Conservation (phyloP, 2,113 vertebrate species). For the Jacana jacana region DNA sequence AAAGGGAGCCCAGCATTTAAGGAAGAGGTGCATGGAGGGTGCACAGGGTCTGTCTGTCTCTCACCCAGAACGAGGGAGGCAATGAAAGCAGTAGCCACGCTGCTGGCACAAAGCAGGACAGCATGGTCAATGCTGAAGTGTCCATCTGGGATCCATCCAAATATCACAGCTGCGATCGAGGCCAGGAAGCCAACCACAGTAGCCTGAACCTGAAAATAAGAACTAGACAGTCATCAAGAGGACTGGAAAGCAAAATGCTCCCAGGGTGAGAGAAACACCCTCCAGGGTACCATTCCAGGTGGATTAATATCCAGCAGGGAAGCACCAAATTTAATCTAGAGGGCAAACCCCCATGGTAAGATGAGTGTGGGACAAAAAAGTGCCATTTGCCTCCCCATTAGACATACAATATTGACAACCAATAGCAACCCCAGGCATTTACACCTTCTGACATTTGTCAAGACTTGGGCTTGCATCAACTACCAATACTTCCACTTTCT, state of each 20-base stretch:
- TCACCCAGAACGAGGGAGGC: constrained; percentile 93
- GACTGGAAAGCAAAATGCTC: background rate
- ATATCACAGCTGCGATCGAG: constrained; percentile 93
- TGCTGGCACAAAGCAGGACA: constrained; percentile 94
- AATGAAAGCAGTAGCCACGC: constrained; percentile 95
- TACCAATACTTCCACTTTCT: background rate
- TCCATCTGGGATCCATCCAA: constrained; percentile 97
- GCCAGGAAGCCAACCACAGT: constrained; percentile 98
- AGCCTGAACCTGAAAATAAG: constrained; percentile 86
- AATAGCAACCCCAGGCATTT: accelerated
- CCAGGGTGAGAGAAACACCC: background rate
- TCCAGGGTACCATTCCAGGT: background rate
- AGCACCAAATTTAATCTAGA: background rate
- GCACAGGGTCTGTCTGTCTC: background rate
- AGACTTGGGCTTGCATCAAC: background rate
- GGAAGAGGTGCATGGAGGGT: background rate
- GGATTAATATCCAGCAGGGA: background rate
- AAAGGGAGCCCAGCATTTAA: background rate
- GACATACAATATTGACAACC: background rate
- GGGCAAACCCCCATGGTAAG: accelerated
- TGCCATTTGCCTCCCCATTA: background rate
- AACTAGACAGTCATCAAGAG: background rate
- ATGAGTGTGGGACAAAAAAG: background rate
- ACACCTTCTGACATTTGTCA: background rate
- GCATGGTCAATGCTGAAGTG: constrained; percentile 90